A percentile compares a stretch with the other conserved stretches of the same genome.
phyloP scores from a whole-genome alignment of 1,140 invertebrate genomes.

The Bombus pyrosoma region DNA sequence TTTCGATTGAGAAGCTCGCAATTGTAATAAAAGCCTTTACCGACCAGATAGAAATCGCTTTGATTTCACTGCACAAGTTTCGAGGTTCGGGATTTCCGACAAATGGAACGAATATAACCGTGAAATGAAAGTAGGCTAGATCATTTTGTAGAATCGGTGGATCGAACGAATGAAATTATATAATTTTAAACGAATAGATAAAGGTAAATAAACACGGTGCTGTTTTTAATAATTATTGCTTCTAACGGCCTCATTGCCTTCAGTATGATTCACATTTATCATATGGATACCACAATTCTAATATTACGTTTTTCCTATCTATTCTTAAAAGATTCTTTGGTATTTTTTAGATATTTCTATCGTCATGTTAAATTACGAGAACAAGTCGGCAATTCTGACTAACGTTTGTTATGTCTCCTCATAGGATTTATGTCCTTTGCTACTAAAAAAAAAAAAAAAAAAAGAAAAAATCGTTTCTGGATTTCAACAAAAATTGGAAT shows the following conservation, averaged over 20 bases:
- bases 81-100: neutral
- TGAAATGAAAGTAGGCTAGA: neutral
- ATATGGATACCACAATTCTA: too few relatives aligned
- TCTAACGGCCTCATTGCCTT: too few relatives aligned
- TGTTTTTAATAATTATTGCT: too few relatives aligned
- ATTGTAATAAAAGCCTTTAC: constrained; percentile 12
- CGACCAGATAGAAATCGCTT: neutral
- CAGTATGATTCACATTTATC: too few relatives aligned
- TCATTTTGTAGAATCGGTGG: too few relatives aligned
- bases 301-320: neutral
- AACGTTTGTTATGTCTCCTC: too few relatives aligned
- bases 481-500: neutral
- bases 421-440: neutral
- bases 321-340: neutral
- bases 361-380: too few relatives aligned
- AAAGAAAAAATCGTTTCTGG: neutral
- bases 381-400: too few relatives aligned
- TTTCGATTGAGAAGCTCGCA: constrained; percentile 48
- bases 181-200: too few relatives aligned
- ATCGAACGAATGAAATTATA: too few relatives aligned
- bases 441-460: neutral
- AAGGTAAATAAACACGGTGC: too few relatives aligned
- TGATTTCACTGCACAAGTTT: neutral
- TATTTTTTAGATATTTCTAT: too few relatives aligned
- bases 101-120: neutral